Base-by-base conservation (phyloP, 1,140 invertebrate species). In the Heliconius eleuchia region DNA sequence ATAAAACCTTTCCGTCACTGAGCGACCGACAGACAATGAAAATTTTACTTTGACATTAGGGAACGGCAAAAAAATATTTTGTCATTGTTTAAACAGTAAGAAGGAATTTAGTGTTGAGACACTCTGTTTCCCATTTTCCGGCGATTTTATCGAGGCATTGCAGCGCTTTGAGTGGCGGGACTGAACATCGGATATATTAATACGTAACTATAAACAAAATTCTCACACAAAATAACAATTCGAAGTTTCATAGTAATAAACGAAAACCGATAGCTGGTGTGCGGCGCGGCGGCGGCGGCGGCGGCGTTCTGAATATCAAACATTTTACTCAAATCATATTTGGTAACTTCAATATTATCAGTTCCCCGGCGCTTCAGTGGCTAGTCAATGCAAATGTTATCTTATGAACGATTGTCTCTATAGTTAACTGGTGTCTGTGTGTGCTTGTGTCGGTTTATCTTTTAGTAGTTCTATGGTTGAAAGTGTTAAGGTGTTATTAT, bases 291-390 rank as follows among this genome's bases (percentile, higher is more conserved):
- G 42, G 42, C 11, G 42, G 42, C 13, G 42, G 42, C 13, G 42
- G 42, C 13, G 13, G 60, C 60, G 60, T 66, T 13, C 60, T 23
- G 60, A 66, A 66, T 66, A 66, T 30, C 60, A 66, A 66, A 66
- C 60, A 66, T 66, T 66, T 66, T 30, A 66, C 60, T 66, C 60
- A 66, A 66, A 66, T 66, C 60, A 66, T 66, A 66, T 66, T 66
- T 66, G 60, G 60, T 66, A 66, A 66, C 60, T 66, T 66, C 60
- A 66, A 66, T 66, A 74, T 55, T 74, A 74, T 74, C 73, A 55
- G 73, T 57, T 55, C 55, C 11, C 73, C 3, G 73, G 23, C 50
- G 55, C 30, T 74, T 55, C n/a, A 34, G 34, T 55, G 37, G 52
- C 30, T 75, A 37, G 52, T 75, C 46, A 60, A 50, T 75, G n/a